Evolutionary conservation across 2,888 invertebrate genomes (phyloP), one percentile per base, ranked within the genome.

Genomic region (Morpho deidamia): DNA sequence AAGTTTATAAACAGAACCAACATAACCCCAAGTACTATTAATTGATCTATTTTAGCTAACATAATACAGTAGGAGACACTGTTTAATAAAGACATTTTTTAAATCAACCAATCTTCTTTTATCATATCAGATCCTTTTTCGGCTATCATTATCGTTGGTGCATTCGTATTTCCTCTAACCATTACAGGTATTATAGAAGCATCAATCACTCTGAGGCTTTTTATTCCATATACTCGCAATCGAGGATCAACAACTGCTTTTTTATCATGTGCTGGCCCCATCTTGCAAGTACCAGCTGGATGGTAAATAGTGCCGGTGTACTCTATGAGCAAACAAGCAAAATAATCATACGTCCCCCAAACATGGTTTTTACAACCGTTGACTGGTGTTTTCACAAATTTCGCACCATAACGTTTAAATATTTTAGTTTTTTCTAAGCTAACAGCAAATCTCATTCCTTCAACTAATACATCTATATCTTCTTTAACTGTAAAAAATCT

Each of bases 111-210:
- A 57, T 87, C 84, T 68, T 94, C 91, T 71, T 95, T 95, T 47
- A 95, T 93, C 87, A 95, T 91, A 76, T 96, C 95, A 1, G 94
- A 91, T 0, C 92, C 95, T 66, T 95, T 95, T 71, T 97, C 96
- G 0, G 93, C 96, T 50, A 96, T 96, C 96, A 96, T 96, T 8
- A 96, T 94, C 0, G 93, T 92, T 0, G 96, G 95, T 0, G 95
- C 96, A 74, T 96, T 96, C 0, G 96, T 95, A 74, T 96, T 96
- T 8, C 94, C 95, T 69, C 91, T 78, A 0, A 92, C 83, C 60
- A 93, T 91, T 14, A 78, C 73, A 0, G 93, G 94, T 93, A 93
- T 93, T 32, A 93, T 91, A 0, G 93, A 93, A 0, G 93, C 90
- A 70, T 94, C 94, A 9, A 93, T 90, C 0, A 95, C 94, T 67